Evolutionary conservation across 2,888 invertebrate species (phyloP), one percentile per base, ranked within the genome.

Genomic region (Seladonia tumulorum): DNA sequence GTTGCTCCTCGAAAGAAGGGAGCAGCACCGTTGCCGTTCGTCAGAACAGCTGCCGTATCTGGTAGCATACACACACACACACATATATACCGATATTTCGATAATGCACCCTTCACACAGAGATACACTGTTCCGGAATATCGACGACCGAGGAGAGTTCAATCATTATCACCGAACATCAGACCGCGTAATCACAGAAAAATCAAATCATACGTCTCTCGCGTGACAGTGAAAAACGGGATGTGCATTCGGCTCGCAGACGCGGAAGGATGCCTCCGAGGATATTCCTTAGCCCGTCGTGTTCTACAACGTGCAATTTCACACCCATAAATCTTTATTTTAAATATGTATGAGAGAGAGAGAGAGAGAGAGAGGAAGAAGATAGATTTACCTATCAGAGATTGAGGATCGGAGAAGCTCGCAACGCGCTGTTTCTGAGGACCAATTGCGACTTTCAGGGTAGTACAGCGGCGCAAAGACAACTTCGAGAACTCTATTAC

Each of bases 311-410:
- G 57, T 57, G 57, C 57, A 57, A 57, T 57, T 57, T 57, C 57
- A 57, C 57, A 57, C n/a, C n/a, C 57, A n/a, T 57, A 57, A 57
- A 57, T 57, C 57, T 57, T 57, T 57, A 57, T 57, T 57, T 57
- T n/a, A 57, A 57, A 57, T 57, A 57, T 57, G 57, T 57, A 57
- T 57, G 57, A 57, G 57, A 12, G n/a, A 5, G n/a, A n/a, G n/a
- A n/a, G n/a, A n/a, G n/a, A n/a, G n/a, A n/a, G n/a, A n/a, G n/a
- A n/a, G n/a, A n/a, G n/a, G n/a, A n/a, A n/a, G 12, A 57, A n/a
- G 57, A 57, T 25, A 12, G 57, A 57, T 57, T 57, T 57, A 57
- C 57, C 57, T n/a, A 57, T 57, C 57, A 57, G 57, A 57, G 57
- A 57, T 57, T n/a, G 57, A n/a, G 57, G 57, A 57, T 12, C 22